Conservation (phyloP, 2,888 invertebrate genomes). For the Serrognathus titanus region DNA sequence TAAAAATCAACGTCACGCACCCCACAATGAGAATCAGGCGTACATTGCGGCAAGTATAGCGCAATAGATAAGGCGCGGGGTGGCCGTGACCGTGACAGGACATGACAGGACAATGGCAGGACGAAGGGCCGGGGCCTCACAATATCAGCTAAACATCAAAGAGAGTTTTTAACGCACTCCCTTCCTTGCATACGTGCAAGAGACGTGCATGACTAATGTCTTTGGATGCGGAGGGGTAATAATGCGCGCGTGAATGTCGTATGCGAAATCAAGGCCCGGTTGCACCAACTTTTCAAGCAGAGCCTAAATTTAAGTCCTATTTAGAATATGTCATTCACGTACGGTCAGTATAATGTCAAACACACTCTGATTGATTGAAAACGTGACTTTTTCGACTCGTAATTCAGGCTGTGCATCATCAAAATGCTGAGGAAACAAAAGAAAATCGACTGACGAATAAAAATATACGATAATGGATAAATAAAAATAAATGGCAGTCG, state of each 20-base stretch:
- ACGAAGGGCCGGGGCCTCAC: slow-evolving; percentile 18
- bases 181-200: slow-evolving; percentile 8
- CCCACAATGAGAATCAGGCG: neutral
- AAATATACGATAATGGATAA: too few relatives aligned
- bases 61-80: neutral
- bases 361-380: too few relatives aligned
- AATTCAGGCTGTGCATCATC: too few relatives aligned
- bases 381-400: too few relatives aligned
- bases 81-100: slow-evolving; percentile 24
- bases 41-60: neutral
- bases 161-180: slow-evolving; percentile 20
- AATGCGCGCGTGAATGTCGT: neutral
- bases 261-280: too few relatives aligned
- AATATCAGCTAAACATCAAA: slow-evolving; percentile 18
- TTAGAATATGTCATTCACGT: too few relatives aligned
- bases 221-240: neutral
- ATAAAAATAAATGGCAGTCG: too few relatives aligned
- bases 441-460: too few relatives aligned
- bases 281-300: too few relatives aligned
- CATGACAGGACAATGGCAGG: slow-evolving; percentile 27
- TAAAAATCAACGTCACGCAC: slow-evolving; percentile 3
- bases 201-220: slow-evolving; percentile 8
- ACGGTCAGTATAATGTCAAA: too few relatives aligned
- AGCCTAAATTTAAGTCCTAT: too few relatives aligned
- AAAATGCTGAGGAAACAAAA: too few relatives aligned